Evolutionary conservation across 2,113 vertebrate species (phyloP).

Genomic region (Agapornis roseicollis): DNA sequence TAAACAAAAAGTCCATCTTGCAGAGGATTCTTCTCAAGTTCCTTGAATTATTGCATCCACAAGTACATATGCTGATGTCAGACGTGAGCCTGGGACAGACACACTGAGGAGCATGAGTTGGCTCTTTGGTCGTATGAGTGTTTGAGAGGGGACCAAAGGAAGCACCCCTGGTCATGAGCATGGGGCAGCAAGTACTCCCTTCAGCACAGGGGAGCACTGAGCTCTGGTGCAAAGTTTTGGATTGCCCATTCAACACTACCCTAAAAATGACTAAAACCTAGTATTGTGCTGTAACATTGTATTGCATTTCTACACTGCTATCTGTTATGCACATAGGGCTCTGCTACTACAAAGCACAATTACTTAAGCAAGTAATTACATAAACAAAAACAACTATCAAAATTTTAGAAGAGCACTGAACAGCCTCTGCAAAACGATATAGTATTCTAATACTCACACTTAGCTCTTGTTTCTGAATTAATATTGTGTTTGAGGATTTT

Average conservation of each 20-base stretch:
- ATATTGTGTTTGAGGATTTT: neutral
- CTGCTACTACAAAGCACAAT: neutral
- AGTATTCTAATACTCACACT: neutral
- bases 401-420: neutral
- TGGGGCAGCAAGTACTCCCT: accelerated
- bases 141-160: neutral
- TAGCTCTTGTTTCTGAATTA: neutral
- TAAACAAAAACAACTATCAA: neutral
- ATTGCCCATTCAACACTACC: neutral
- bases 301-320: neutral
- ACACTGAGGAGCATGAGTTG: neutral
- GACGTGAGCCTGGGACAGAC: neutral
- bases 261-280: neutral
- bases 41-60: neutral
- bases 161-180: accelerated
- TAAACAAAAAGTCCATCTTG: neutral
- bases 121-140: accelerated
- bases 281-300: accelerated
- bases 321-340: accelerated
- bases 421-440: neutral
- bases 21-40: neutral
- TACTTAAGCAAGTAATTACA: neutral
- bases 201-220: neutral
- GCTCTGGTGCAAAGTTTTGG: neutral
- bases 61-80: neutral